These are phyloP conservation scores for Cygnus atratus DNA, from an alignment of 2,113 vertebrate genomes.

Conservation along the genomic window DNA sequence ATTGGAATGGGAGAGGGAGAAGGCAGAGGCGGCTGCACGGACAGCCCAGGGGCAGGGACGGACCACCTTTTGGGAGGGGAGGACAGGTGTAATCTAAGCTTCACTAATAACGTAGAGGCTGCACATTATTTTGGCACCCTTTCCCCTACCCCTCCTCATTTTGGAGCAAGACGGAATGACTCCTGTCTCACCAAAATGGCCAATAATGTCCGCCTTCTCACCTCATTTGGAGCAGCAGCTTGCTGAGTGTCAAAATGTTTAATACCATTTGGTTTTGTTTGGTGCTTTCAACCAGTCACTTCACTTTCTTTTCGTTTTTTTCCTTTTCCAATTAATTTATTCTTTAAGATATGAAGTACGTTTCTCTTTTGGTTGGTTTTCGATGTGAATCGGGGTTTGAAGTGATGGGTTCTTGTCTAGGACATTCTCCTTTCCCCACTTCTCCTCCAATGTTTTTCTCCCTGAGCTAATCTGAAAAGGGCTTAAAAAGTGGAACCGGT, in stretches of 20 bases:
- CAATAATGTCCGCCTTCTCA: conserved; percentile 88
- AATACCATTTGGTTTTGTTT: conserved; percentile 73
- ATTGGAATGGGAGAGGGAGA: background rate
- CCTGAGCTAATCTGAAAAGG: conserved; percentile 64
- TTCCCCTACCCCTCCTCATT: conserved; percentile 79
- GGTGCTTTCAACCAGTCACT: conserved; percentile 76
- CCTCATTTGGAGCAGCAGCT: conserved; percentile 82
- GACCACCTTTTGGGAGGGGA: conserved; percentile 40
- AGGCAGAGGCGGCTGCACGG: background rate
- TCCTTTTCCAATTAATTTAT: conserved; percentile 45
- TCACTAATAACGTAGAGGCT: conserved; percentile 87
- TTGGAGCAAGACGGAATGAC: conserved; percentile 87
- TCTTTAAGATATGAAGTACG: conserved; percentile 17
- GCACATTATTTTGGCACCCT: conserved; percentile 87
- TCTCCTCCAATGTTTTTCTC: conserved; percentile 44
- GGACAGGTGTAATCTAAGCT: conserved; percentile 98
- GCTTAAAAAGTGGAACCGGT: conserved; percentile 61
- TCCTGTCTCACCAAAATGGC: conserved; percentile 93
- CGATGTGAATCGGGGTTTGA: conserved; percentile 96
- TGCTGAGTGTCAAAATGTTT: conserved; percentile 84
- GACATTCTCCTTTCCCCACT: conserved; percentile 13
- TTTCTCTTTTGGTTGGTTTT: conserved; percentile 80
- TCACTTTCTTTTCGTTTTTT: conserved; percentile 71
- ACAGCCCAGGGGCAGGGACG: background rate
- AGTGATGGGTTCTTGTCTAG: conserved; percentile 70